Conservation (phyloP, 2,888 invertebrate species). For the Norana najaformis region DNA sequence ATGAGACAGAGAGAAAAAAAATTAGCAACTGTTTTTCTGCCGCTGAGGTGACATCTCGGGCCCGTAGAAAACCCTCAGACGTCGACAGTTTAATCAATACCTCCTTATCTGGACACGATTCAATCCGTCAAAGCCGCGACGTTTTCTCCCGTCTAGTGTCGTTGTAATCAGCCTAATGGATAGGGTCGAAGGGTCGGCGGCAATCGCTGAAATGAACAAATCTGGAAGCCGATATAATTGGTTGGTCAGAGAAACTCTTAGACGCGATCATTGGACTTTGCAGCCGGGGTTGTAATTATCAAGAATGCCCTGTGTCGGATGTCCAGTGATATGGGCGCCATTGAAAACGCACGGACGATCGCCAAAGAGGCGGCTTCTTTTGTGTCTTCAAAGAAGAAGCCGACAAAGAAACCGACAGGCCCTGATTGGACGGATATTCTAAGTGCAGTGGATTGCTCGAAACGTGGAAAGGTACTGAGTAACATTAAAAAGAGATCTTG, state of each 20-base stretch:
- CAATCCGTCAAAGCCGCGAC: background rate
- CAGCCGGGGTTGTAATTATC: background rate
- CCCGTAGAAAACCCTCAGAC: background rate
- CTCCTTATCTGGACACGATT: background rate
- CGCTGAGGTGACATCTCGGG: background rate
- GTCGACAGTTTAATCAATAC: background rate
- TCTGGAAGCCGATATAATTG: background rate
- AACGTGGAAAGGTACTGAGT: background rate
- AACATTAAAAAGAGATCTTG: background rate
- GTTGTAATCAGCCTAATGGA: background rate
- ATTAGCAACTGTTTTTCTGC: background rate
- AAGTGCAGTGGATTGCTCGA: background rate
- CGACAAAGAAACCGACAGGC: background rate
- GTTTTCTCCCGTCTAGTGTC: background rate
- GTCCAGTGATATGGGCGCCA: background rate
- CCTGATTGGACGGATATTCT: background rate
- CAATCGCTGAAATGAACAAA: background rate
- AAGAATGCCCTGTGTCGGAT: background rate
- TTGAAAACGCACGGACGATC: background rate
- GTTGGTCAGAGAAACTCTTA: background rate
- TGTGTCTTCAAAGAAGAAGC: background rate
- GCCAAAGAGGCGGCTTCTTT: background rate
- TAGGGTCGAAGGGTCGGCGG: background rate
- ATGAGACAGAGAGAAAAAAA: background rate
- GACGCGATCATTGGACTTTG: no score